Conservation (phyloP, 2,888 invertebrate species). For the Subacronicta megacephala region DNA sequence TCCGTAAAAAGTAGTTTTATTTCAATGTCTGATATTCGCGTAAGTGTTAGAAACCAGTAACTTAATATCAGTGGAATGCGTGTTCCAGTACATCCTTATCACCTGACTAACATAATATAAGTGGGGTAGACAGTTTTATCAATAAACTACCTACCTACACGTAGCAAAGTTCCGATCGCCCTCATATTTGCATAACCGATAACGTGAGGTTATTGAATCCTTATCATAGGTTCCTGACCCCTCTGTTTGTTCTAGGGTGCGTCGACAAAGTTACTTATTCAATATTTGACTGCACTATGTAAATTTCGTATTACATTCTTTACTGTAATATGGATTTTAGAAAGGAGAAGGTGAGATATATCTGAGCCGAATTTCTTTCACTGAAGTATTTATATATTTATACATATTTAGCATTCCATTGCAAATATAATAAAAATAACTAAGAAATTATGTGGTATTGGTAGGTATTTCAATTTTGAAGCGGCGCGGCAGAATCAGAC, state of each 20-base stretch:
- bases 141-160: constrained; percentile 15
- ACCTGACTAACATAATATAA: constrained; percentile 13
- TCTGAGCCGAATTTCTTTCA: too few species aligned
- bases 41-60: too few species aligned
- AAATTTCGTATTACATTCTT: constrained; percentile 15
- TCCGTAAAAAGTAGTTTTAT: too few species aligned
- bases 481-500: too few species aligned
- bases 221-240: constrained; percentile 78
- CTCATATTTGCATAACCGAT: constrained; percentile 71
- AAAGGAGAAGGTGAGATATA: too few species aligned
- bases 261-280: constrained; percentile 56
- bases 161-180: constrained; percentile 49
- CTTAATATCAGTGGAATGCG: constrained; percentile 74
- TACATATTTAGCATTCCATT: too few species aligned
- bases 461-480: too few species aligned
- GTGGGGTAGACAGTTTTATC: constrained; percentile 46
- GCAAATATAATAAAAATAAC: too few species aligned
- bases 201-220: constrained; percentile 81
- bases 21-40: too few species aligned
- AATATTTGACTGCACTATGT: constrained; percentile 56
- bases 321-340: neutral
- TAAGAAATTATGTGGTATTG: too few species aligned
- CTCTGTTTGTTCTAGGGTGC: constrained; percentile 64
- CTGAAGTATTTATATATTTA: too few species aligned
- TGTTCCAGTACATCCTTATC: constrained; percentile 27